These are phyloP conservation scores for Andrena bucephala DNA, from an alignment of 2,888 invertebrate species.

Conservation along the genomic window DNA sequence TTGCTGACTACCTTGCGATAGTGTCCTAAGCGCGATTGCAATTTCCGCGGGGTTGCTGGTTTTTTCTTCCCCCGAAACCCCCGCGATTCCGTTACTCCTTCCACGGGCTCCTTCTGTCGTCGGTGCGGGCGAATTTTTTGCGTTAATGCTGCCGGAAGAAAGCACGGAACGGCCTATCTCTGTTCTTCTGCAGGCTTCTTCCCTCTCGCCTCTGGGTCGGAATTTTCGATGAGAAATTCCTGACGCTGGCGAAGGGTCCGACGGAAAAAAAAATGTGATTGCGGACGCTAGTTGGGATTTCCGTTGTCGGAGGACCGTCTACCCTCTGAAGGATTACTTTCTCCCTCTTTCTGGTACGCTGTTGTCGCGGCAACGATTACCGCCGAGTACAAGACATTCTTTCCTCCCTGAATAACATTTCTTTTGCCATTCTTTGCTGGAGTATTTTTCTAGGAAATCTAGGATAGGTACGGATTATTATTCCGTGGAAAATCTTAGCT, in stretches of 20 bases:
- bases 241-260: constrained; percentile 38
- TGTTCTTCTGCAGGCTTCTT: constrained; percentile 42
- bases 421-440: not conserved
- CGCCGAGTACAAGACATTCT: not conserved
- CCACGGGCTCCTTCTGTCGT: constrained; percentile 23
- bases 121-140: constrained; percentile 63
- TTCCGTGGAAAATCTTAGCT: too few species aligned
- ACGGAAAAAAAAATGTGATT: constrained; percentile 59
- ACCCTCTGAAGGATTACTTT: constrained; percentile 41
- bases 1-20: constrained; percentile 63
- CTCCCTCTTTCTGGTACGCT: constrained; percentile 1
- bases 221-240: constrained; percentile 62
- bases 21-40: constrained; percentile 74
- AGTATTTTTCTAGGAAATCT: too few species aligned
- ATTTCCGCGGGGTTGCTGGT: constrained; percentile 64
- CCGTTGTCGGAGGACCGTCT: constrained; percentile 28
- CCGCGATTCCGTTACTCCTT: constrained; percentile 36
- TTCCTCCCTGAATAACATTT: not conserved
- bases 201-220: constrained; percentile 21
- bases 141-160: constrained; percentile 51
- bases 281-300: constrained; percentile 58
- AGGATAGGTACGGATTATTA: too few species aligned
- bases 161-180: constrained; percentile 43
- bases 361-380: constrained; percentile 19
- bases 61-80: constrained; percentile 48